These are phyloP conservation scores for Mirza zaza DNA, from an alignment of 2,113 vertebrate species.

Conservation along the genomic window DNA sequence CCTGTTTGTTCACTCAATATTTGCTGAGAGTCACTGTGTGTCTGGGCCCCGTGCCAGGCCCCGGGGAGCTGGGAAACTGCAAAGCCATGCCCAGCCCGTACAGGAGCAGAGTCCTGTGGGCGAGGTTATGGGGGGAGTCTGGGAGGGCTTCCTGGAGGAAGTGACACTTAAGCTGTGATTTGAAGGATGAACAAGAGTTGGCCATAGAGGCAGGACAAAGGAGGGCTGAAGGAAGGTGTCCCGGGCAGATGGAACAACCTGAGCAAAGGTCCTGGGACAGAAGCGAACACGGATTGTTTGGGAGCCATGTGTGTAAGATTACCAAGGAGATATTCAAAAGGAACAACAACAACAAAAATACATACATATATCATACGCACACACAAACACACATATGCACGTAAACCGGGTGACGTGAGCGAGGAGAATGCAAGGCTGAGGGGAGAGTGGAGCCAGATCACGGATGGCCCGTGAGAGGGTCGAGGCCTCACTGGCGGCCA, in stretches of 20 bases:
- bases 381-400: neutral
- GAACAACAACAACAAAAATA: too few species aligned
- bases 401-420: neutral
- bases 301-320: neutral
- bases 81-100: neutral
- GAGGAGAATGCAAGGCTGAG: neutral
- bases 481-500: neutral
- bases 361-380: accelerated
- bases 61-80: neutral
- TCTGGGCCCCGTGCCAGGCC: neutral
- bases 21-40: neutral
- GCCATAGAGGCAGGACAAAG: neutral
- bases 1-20: neutral
- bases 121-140: neutral
- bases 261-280: neutral
- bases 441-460: neutral
- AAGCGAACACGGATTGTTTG: neutral
- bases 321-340: neutral
- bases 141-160: neutral
- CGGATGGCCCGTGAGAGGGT: neutral
- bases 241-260: neutral
- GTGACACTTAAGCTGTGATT: neutral
- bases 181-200: neutral
- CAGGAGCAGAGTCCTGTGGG: neutral
- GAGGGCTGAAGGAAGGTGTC: neutral